Evolutionary conservation across 2,113 vertebrate species (phyloP).

Genomic region (Chaenogobius annularis): DNA sequence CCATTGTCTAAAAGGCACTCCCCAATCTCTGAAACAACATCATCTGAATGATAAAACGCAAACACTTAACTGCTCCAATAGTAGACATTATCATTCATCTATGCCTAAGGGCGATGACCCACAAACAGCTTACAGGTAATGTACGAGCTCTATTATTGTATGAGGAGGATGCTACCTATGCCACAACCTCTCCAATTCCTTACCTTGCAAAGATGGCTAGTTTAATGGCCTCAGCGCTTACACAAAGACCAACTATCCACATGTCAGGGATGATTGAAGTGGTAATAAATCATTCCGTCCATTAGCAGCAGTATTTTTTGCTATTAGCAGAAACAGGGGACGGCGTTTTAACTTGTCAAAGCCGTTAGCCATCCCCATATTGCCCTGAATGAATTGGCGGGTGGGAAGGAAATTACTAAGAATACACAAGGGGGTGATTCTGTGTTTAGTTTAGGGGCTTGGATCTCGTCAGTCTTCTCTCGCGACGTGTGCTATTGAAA

Average conservation of each 20-base stretch:
- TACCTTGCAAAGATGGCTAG: conserved; percentile 40
- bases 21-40: conserved; percentile 51
- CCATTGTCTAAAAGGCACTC: conserved; percentile 39
- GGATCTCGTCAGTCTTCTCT: conserved; percentile 64
- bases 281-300: conserved; percentile 67
- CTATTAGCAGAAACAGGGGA: conserved; percentile 50
- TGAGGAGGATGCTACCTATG: background rate
- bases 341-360: conserved; percentile 60
- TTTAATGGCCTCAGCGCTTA: conserved; percentile 51
- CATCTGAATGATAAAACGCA: conserved; percentile 45
- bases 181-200: conserved; percentile 51
- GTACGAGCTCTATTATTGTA: conserved; percentile 49
- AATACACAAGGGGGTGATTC: conserved; percentile 68
- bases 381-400: conserved; percentile 51
- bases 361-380: conserved; percentile 44
- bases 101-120: conserved; percentile 54
- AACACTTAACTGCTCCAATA: conserved; percentile 56
- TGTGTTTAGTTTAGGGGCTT: conserved; percentile 61
- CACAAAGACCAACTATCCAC: conserved; percentile 58
- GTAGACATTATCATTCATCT: conserved; percentile 54
- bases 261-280: conserved; percentile 68
- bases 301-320: conserved; percentile 60
- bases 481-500: conserved; percentile 59
- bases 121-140: conserved; percentile 55
- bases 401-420: conserved; percentile 58